Evolutionary conservation across 2,888 invertebrate genomes (phyloP).

Genomic region (Malthinus flaveolus): DNA sequence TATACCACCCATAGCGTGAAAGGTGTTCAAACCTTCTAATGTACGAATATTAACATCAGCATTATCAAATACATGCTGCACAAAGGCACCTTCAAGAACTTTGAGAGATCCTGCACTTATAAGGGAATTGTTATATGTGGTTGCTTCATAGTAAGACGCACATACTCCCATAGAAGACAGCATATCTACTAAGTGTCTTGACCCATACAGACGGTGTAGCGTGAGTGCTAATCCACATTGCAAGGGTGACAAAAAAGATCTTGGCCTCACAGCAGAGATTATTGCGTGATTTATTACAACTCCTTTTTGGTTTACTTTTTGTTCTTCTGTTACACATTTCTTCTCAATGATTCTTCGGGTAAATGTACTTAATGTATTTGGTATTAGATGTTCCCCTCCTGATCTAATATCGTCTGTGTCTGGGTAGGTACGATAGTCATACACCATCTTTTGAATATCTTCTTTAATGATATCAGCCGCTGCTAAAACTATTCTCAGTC

Average conservation of each 20-base stretch:
- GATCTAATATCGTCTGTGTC: not conserved
- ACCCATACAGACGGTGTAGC: too few species aligned
- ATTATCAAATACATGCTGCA: constrained; percentile 9
- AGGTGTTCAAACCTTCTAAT: constrained; percentile 9
- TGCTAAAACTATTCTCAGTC: too few species aligned
- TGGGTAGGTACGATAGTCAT: too few species aligned
- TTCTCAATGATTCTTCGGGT: too few species aligned
- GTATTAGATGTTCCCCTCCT: not conserved
- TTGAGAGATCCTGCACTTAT: constrained; percentile 8
- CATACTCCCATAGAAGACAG: not conserved
- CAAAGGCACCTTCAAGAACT: not conserved
- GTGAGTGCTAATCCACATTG: too few species aligned
- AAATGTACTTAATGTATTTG: not conserved
- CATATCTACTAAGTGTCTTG: not conserved
- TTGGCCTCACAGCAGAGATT: too few species aligned
- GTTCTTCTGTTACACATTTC: too few species aligned
- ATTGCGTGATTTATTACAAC: too few species aligned
- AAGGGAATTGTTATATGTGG: constrained; percentile 7
- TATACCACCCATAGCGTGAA: too few species aligned
- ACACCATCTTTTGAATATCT: too few species aligned
- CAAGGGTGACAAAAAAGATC: not conserved
- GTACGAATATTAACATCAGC: constrained; percentile 11
- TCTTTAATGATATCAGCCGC: too few species aligned
- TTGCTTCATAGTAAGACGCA: constrained; percentile 10
- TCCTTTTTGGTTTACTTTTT: too few species aligned